Conservation (phyloP, 2,797 vertebrate genomes). For the Masticophis lateralis region DNA sequence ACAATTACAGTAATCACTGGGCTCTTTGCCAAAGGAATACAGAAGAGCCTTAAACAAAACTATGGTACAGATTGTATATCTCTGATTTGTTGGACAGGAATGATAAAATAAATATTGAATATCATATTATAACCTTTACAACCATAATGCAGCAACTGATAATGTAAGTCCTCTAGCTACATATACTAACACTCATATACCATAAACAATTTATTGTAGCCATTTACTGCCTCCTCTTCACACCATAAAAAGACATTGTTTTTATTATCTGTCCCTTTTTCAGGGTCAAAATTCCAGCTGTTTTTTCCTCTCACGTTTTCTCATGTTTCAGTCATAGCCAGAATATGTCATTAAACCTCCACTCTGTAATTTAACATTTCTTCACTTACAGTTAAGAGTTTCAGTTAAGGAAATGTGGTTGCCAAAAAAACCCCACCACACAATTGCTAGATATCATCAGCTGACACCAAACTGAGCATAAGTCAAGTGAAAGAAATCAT, state of each 20-base stretch:
- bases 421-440: neutral
- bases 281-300: neutral
- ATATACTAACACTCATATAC: neutral
- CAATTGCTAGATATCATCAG: neutral
- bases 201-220: neutral
- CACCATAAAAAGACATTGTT: neutral
- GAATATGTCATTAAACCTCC: neutral
- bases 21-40: neutral
- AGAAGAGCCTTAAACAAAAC: neutral
- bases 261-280: neutral
- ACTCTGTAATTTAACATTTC: neutral
- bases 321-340: neutral
- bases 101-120: neutral
- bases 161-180: neutral
- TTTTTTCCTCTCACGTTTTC: neutral
- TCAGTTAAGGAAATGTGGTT: neutral
- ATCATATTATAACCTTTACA: neutral
- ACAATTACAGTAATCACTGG: neutral
- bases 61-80: neutral
- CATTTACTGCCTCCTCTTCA: neutral
- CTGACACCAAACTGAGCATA: neutral
- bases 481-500: neutral
- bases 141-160: neutral
- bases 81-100: neutral
- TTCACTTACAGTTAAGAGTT: neutral